A percentile compares a stretch with the other conserved stretches of the same genome.
Conservation (phyloP, 2,888 invertebrate genomes). For the Protonemura montana region DNA sequence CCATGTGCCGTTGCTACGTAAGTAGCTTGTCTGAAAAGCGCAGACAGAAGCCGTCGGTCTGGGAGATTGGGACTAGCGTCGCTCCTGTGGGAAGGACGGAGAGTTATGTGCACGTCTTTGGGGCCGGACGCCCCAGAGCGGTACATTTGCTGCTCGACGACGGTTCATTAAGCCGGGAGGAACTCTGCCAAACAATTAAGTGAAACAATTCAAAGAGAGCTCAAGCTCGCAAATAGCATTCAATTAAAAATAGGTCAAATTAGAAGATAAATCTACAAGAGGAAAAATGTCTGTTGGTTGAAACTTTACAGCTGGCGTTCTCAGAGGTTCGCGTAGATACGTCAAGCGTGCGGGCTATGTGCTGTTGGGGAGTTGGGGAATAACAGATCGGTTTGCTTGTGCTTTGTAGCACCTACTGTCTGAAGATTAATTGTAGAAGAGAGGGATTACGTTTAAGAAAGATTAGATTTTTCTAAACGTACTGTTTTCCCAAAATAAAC, state of each 20-base stretch:
- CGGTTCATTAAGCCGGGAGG: neutral
- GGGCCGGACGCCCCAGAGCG: neutral
- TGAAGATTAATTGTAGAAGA: neutral
- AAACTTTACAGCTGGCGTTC: neutral
- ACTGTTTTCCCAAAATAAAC: neutral
- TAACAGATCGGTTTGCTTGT: neutral
- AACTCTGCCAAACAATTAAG: constrained; percentile 3
- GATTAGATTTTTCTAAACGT: neutral
- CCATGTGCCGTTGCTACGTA: too few species aligned
- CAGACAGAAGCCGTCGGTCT: too few species aligned
- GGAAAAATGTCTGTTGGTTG: neutral
- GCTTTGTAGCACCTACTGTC: neutral
- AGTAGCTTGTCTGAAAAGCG: too few species aligned
- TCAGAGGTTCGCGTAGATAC: neutral
- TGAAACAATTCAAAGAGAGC: neutral
- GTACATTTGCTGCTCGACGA: neutral
- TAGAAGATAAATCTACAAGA: neutral
- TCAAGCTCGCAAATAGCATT: constrained; percentile 12
- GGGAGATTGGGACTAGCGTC: too few species aligned
- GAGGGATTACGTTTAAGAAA: neutral
- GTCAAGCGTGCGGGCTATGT: neutral
- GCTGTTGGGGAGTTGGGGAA: neutral
- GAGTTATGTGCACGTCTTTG: neutral
- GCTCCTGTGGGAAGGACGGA: neutral
- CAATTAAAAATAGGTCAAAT: constrained; percentile 12